Conservation (phyloP, 2,797 vertebrate species). For the Agapornis canus region DNA sequence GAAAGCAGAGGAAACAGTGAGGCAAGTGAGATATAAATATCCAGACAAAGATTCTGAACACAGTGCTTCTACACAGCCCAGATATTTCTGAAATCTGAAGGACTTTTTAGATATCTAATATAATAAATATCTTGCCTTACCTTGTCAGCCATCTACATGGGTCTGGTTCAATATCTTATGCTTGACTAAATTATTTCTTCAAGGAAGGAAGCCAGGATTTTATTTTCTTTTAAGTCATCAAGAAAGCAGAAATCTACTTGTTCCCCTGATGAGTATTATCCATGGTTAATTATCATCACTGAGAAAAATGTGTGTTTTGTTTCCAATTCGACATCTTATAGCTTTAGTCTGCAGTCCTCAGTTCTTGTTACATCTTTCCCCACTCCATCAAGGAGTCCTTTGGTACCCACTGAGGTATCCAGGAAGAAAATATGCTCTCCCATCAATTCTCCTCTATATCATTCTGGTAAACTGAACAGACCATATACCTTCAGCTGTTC, state of each 20-base stretch:
- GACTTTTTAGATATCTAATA: background rate
- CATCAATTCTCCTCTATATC: background rate
- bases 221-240: background rate
- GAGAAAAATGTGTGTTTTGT: background rate
- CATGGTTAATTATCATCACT: background rate
- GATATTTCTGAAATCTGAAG: background rate
- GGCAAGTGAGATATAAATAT: background rate
- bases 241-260: background rate
- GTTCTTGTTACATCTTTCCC: background rate
- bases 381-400: background rate
- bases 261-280: background rate
- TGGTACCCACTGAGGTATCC: background rate
- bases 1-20: background rate
- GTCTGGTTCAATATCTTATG: background rate
- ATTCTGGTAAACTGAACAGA: background rate
- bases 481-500: background rate
- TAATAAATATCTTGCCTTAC: background rate
- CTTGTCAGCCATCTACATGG: background rate
- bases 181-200: background rate
- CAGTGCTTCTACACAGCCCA: background rate
- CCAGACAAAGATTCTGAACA: background rate
- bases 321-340: background rate
- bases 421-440: background rate
- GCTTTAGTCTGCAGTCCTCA: accelerated
- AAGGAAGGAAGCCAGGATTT: background rate